Evolutionary conservation across 2,797 vertebrate genomes (phyloP).

Genomic region (Poecilia gillii): DNA sequence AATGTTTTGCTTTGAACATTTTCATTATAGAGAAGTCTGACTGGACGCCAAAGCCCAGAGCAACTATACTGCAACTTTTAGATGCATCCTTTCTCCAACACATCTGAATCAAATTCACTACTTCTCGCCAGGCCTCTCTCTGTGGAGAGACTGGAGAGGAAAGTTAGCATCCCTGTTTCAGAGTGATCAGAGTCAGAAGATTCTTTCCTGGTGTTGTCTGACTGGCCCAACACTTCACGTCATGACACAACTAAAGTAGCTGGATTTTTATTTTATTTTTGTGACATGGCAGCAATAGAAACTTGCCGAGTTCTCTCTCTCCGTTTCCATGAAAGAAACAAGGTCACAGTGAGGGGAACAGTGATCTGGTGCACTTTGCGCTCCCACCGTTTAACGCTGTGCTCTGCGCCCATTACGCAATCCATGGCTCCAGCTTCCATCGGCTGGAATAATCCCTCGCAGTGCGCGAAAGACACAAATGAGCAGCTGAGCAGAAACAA

Average conservation of each 20-base stretch:
- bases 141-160: not conserved
- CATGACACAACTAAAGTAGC: not conserved
- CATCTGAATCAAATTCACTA: not conserved
- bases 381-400: not conserved
- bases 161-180: not conserved
- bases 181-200: not conserved
- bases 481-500: not conserved
- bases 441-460: slow-evolving; percentile 33
- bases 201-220: not conserved
- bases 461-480: slow-evolving; percentile 10
- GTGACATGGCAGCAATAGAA: not conserved
- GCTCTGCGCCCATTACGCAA: slow-evolving; percentile 56
- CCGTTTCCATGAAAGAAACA: not conserved
- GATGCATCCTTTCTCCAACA: too few species aligned
- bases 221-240: not conserved
- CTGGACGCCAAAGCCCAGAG: not conserved
- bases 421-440: slow-evolving; percentile 27
- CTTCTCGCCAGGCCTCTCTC: not conserved
- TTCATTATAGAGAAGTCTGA: not conserved
- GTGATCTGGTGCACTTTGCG: slow-evolving; percentile 1
- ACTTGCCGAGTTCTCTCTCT: not conserved
- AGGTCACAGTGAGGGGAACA: not conserved
- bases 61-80: too few species aligned
- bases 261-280: not conserved
- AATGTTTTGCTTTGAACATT: not conserved